Evolutionary conservation across 2,797 vertebrate genomes (phyloP), one percentile per base, ranked within the genome.

Genomic region (Xenentodon cancila): DNA sequence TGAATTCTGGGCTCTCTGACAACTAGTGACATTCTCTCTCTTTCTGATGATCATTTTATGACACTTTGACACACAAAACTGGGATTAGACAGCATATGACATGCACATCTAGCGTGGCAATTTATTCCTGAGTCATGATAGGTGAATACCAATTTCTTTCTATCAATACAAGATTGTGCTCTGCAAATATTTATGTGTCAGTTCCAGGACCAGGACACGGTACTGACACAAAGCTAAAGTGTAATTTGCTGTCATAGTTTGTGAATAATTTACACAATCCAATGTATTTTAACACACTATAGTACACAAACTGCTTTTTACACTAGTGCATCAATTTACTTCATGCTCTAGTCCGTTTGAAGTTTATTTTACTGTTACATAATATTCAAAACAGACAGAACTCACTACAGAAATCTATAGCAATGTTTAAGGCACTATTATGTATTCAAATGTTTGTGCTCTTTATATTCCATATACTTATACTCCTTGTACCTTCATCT

Each of bases 1-100:
- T 71, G 66, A 76, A 69, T 73, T 84, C 69, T 76, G 68, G 71
- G 72, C 76, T 76, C 67, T 66, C 72, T 79, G 77, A 77, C 79
- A 76, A 75, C 74, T 63, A 25, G 50, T 75, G 80, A 83, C 73
- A 73, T 68, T 60, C 65, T 62, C 49, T 53, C 56, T 68, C 67
- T 75, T 66, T 69, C 64, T 66, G 56, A 64, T 5, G 30, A 30
- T 48, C 43, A 63, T 78, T 59, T 71, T 60, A 66, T 34, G 72
- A 52, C 53, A 53, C 68, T 45, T 54, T 49, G 30, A 71, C 48
- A 60, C 52, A 51, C 52, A 64, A 52, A 72, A 68, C 59, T 59
- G 58, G 55, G 56, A 70, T 60, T 7, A 34, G 52, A 60, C 61
- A 37, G 60, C 40, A 27, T 55, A 48, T 59, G 51, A 61, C 27